Conservation (phyloP, 2,797 vertebrate genomes). For the Gila robusta region DNA sequence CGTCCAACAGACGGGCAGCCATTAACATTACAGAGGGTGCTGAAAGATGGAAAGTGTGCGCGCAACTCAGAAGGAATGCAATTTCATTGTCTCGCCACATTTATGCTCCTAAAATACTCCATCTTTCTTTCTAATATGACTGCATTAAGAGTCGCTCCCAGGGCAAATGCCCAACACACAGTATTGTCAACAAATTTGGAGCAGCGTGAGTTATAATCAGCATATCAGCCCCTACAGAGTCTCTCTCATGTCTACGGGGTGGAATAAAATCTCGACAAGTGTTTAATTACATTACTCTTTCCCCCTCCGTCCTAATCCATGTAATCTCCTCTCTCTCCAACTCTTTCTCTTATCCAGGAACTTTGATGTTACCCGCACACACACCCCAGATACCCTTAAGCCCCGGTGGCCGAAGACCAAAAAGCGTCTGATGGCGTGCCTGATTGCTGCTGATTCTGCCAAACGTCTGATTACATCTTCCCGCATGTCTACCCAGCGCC, state of each 20-base stretch:
- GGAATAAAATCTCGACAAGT: conserved; percentile 44
- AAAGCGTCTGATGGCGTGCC: conserved; percentile 51
- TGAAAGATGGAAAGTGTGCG: conserved; percentile 40
- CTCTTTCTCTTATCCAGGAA: conserved; percentile 47
- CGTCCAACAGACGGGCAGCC: conserved; percentile 64
- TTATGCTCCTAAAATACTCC: conserved; percentile 1
- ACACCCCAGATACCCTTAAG: conserved; percentile 52
- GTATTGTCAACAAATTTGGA: conserved; percentile 42
- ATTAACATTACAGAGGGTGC: conserved; percentile 7
- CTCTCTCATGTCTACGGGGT: conserved; percentile 33
- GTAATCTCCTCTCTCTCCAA: conserved; percentile 41
- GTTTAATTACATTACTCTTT: conserved; percentile 56
- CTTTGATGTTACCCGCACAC: conserved; percentile 50
- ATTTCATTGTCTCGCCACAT: conserved; percentile 19
- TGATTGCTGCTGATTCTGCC: conserved; percentile 49
- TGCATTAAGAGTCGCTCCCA: conserved; percentile 12
- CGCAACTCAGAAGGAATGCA: conserved; percentile 1
- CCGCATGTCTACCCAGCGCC: conserved; percentile 28
- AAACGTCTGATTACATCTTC: conserved; percentile 40
- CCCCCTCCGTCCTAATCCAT: conserved; percentile 38
- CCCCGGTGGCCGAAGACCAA: conserved; percentile 41
- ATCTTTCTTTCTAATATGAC: conserved; percentile 26
- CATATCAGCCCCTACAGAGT: conserved; percentile 32
- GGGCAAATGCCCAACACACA: conserved; percentile 28
- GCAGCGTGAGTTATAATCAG: conserved; percentile 25